Evolutionary conservation across 2,113 vertebrate genomes (phyloP), one percentile per base, ranked within the genome.

Genomic region (Etia nguti): DNA sequence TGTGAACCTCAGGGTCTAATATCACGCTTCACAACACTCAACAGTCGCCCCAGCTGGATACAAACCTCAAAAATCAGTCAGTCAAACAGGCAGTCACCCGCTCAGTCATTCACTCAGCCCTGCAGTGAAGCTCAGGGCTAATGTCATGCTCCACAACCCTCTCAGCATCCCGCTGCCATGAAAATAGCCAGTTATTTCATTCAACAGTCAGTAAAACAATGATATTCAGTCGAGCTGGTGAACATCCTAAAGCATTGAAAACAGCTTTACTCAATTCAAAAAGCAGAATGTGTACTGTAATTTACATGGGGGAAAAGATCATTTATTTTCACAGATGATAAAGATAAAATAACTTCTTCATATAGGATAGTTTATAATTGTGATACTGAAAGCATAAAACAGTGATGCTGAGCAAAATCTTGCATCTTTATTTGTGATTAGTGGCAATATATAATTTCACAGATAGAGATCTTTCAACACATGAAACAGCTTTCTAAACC

Each of bases 11-110:
- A 52, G 82, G 86, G 90, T 88, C 86, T 89, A 95, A 95, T 95
- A 92, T 90, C 92, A 94, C 46, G 91, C 94, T 94, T 90, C 87
- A 88, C 81, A 85, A 86, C 93, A 59, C 93, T 81, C 56, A 79
- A 80, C 73, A 38, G 82, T 62, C 36, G 31, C 57, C 88, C 31
- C 86, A 16, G 88, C 50, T 80, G 81, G 70, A 80, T 36, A 55
- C 43, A 41, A 86, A 89, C 68, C 85, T 90, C 55, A 29, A 60
- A 52, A 88, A 89, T 89, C 89, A 89, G 87, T 56, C 88, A 70
- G 75, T 89, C 90, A 89, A 90, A 85, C 73, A 60, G 77, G 20
- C 84, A 52, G 57, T 81, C 80, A 8, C 18, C 75, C 75, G n/a
- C 80, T 34, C 55, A 57, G 79, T 46, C 46, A 16, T 54, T 87